Evolutionary conservation across 2,888 invertebrate genomes (phyloP), one percentile per base, ranked within the genome.

Genomic region (Drosophila infuscata): DNA sequence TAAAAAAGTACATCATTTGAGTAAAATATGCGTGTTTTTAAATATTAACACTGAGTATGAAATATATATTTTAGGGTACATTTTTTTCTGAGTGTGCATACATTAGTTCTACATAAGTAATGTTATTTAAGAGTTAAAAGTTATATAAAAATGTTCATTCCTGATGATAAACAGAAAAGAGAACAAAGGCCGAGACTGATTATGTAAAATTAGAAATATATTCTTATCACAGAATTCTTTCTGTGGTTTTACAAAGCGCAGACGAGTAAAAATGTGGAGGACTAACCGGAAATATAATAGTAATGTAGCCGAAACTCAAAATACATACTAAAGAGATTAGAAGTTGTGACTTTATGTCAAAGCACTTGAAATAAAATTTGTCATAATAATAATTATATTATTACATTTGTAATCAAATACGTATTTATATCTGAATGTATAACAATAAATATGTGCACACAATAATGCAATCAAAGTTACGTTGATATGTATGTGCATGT

Each of bases 41-140:
- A 52, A 35, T 20, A 35, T 5, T 12, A 9, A 30, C 20, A 38
- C 30, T 60, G 35, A 43, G 49, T 48, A 56, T 60, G 36, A 59
- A 70, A 70, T 66, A 70, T 51, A 41, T 6, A 43, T 43, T 20
- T 43, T 6, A 20, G 43, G 6, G 43, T 12, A 6, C 6, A 12
- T 43, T 7, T 46, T 20, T 12, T 12, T 46, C 43, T 12, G 43
- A 20, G 7, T 46, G 7, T 20, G 12, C 43, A 46, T 6, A 7
- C 7, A 15, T 25, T 15, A 8, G 8, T 15, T 12, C 20, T 15
- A 7, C 17, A 17, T 29, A 29, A 17, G 49, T 29, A 6, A 17
- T 9, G 11, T 49, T 17, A 17, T 6, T 30, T 49, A 49, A 30
- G 20, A 20, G 52, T 25, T 25, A 8, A 15, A 25, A 25, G 29